Evolutionary conservation across 2,113 vertebrate species (phyloP).

Genomic region (Talpa occidentalis): DNA sequence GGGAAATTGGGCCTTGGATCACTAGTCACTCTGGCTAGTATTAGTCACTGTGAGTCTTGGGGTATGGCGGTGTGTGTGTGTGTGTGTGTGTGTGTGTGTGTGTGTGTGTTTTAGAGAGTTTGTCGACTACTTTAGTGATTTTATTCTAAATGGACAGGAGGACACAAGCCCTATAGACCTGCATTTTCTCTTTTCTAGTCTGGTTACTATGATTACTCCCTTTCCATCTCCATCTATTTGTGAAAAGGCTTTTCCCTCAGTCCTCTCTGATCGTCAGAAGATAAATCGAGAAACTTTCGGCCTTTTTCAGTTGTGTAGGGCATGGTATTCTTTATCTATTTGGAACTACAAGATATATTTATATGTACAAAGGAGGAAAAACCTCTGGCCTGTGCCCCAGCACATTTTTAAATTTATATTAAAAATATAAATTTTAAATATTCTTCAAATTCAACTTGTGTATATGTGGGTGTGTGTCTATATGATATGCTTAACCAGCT

Average conservation of each 20-base stretch:
- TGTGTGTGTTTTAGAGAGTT: background rate
- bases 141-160: background rate
- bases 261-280: background rate
- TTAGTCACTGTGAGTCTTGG: background rate
- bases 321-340: background rate
- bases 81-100: background rate
- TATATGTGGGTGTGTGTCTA: background rate
- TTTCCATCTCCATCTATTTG: background rate
- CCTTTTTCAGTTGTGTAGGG: background rate
- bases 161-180: background rate
- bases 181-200: slow-evolving; percentile 26
- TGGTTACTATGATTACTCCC: slow-evolving; percentile 46
- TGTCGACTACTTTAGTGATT: background rate
- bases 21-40: background rate
- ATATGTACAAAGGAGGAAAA: background rate
- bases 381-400: no score
- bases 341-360: background rate
- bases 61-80: background rate
- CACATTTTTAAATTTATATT: no score
- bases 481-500: background rate
- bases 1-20: background rate
- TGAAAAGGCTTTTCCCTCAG: background rate
- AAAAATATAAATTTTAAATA: background rate
- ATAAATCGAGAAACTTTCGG: background rate
- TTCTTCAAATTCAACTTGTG: background rate